These are phyloP conservation scores for Drosophila crucigera DNA, from an alignment of 2,888 invertebrate species.

Conservation along the genomic window DNA sequence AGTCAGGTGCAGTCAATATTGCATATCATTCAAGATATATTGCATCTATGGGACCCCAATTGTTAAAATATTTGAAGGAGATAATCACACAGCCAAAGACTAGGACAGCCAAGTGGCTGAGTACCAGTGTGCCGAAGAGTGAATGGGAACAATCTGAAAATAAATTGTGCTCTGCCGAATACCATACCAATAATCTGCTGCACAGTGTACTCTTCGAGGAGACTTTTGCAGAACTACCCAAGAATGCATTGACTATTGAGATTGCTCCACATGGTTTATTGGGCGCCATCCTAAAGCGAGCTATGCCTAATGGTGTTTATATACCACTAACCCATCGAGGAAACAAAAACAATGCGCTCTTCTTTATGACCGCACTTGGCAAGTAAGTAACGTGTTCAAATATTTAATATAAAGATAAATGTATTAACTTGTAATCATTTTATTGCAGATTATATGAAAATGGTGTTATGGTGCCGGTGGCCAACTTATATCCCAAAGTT, in stretches of 20 bases:
- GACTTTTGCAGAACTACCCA: slow-evolving; percentile 87
- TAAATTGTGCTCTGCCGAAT: slow-evolving; percentile 91
- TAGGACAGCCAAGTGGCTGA: slow-evolving; percentile 92
- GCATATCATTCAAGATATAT: slow-evolving; percentile 96
- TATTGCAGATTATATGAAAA: slow-evolving; percentile 89
- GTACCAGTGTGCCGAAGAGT: slow-evolving; percentile 91
- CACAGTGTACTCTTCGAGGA: slow-evolving; percentile 88
- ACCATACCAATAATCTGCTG: slow-evolving; percentile 94
- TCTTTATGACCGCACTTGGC: slow-evolving; percentile 85
- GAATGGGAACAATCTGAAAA: slow-evolving; percentile 90
- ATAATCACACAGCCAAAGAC: slow-evolving; percentile 89
- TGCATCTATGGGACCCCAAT: slow-evolving; percentile 88
- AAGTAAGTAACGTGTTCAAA: slow-evolving; percentile 83
- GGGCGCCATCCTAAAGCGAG: slow-evolving; percentile 89
- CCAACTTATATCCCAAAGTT: slow-evolving; percentile 91
- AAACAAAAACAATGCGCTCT: slow-evolving; percentile 85
- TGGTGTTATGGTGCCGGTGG: slow-evolving; percentile 91
- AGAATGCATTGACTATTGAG: slow-evolving; percentile 89
- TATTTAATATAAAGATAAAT: background rate
- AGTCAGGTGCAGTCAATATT: slow-evolving; percentile 88
- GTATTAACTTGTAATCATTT: background rate
- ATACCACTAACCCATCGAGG: slow-evolving; percentile 88
- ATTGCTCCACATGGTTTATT: slow-evolving; percentile 90
- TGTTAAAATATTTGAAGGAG: slow-evolving; percentile 88
- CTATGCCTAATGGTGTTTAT: slow-evolving; percentile 87